Percentiles rank a stretch among this genome's conserved stretches.
Evolutionary conservation across 1,140 invertebrate species (phyloP).

Genomic region (Homalodisca vitripennis): DNA sequence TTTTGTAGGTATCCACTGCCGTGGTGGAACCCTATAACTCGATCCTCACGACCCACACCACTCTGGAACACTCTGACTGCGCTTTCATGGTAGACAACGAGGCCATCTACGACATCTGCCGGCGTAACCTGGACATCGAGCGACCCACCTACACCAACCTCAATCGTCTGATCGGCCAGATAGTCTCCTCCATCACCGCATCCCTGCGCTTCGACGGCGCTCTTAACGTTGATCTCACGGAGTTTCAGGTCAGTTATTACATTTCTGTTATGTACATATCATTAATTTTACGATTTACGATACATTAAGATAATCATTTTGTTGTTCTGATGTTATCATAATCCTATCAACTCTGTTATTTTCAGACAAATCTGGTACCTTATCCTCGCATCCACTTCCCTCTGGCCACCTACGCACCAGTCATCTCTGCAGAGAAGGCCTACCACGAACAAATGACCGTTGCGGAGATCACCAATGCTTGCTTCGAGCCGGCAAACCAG

Average conservation of each 20-base stretch:
- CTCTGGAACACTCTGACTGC: constrained; percentile 80
- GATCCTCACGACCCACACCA: constrained; percentile 76
- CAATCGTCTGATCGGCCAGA: constrained; percentile 80
- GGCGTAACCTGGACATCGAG: constrained; percentile 84
- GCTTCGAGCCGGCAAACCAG: constrained; percentile 81
- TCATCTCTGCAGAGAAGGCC: constrained; percentile 84
- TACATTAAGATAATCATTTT: too few species aligned
- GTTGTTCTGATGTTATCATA: too few species aligned
- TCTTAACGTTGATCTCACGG: constrained; percentile 84
- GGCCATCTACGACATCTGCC: constrained; percentile 90
- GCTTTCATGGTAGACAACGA: constrained; percentile 91
- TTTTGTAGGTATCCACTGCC: constrained; percentile 74
- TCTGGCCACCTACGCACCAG: constrained; percentile 78
- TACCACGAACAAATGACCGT: constrained; percentile 80
- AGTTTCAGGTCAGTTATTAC: constrained; percentile 64
- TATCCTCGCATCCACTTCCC: constrained; percentile 84
- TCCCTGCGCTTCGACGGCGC: constrained; percentile 88
- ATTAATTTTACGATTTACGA: too few species aligned
- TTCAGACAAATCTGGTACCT: constrained; percentile 84
- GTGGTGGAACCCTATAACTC: constrained; percentile 91
- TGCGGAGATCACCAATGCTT: constrained; percentile 82
- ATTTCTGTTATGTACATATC: constrained; percentile 59
- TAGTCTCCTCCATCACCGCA: constrained; percentile 84
- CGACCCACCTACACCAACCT: constrained; percentile 78
- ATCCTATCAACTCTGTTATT: constrained; percentile 44